Evolutionary conservation across 1,140 invertebrate species (phyloP).

Genomic region (Archegozetes longisetosus): DNA sequence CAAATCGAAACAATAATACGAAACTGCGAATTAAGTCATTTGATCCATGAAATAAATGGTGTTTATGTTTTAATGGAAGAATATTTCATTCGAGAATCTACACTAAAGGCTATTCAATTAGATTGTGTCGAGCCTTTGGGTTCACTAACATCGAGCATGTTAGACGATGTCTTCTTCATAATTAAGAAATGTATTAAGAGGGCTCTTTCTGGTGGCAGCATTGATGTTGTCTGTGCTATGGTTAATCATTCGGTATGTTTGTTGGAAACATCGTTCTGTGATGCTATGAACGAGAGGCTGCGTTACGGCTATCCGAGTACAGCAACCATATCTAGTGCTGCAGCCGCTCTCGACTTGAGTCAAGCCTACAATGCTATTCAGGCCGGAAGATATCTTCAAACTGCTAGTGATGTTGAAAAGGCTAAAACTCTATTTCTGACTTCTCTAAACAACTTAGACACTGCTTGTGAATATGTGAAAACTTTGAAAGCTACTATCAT

Average conservation of each 20-base stretch:
- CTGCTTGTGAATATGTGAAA: slow-evolving; percentile 73
- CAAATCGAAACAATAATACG: slow-evolving; percentile 51
- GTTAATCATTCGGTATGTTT: slow-evolving; percentile 81
- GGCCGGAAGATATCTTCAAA: slow-evolving; percentile 47
- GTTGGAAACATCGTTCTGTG: slow-evolving; percentile 69
- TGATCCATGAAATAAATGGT: slow-evolving; percentile 77
- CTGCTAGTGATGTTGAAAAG: slow-evolving; percentile 39
- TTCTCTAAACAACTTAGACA: slow-evolving; percentile 85
- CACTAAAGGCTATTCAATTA: slow-evolving; percentile 48
- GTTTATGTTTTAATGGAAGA: slow-evolving; percentile 83
- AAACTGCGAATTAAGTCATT: slow-evolving; percentile 56
- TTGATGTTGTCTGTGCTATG: slow-evolving; percentile 90
- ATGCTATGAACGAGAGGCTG: slow-evolving; percentile 53
- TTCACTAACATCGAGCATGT: slow-evolving; percentile 76
- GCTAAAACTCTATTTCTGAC: slow-evolving; percentile 52
- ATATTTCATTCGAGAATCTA: slow-evolving; percentile 90
- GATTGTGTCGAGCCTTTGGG: slow-evolving; percentile 26
- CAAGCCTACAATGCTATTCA: slow-evolving; percentile 51
- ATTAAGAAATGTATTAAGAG: slow-evolving; percentile 86
- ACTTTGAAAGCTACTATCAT: slow-evolving; percentile 41
- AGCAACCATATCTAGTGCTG: neutral
- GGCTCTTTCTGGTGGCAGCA: slow-evolving; percentile 67
- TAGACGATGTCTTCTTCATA: slow-evolving; percentile 97
- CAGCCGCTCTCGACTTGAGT: slow-evolving; percentile 54
- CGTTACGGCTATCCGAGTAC: slow-evolving; percentile 56